Evolutionary conservation across 2,113 vertebrate species (phyloP).

Genomic region (Mesitornis unicolor): DNA sequence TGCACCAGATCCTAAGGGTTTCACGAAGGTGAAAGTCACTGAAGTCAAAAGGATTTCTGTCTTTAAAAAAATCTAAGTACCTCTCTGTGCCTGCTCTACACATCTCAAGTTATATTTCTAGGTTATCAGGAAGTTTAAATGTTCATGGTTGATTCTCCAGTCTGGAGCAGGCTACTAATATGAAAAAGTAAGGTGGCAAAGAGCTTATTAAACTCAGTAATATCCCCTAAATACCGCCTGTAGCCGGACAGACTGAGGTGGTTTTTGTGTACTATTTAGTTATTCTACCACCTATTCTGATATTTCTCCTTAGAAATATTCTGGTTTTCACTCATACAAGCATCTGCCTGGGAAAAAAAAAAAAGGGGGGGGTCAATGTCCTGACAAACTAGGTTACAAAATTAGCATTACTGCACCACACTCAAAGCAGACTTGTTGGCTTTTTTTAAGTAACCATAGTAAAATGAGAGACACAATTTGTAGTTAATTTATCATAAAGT

Average conservation of each 20-base stretch:
- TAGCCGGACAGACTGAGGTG: neutral
- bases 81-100: neutral
- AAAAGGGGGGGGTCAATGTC: neutral
- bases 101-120: neutral
- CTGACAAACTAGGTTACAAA: conserved; percentile 5
- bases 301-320: neutral
- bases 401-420: neutral
- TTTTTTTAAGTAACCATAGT: neutral
- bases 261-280: neutral
- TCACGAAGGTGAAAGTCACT: neutral
- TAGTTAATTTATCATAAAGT: neutral
- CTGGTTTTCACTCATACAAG: neutral
- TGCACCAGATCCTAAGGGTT: neutral
- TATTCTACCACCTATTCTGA: neutral
- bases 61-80: neutral
- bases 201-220: neutral
- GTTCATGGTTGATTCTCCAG: neutral
- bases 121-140: neutral
- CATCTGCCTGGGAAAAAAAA: neutral
- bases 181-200: neutral
- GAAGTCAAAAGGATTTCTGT: neutral
- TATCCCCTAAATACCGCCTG: neutral
- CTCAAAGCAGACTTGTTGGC: neutral
- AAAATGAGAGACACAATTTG: neutral
- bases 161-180: neutral